These are phyloP conservation scores for Clitarchus hookeri DNA, from an alignment of 2,888 invertebrate genomes.

Conservation along the genomic window DNA sequence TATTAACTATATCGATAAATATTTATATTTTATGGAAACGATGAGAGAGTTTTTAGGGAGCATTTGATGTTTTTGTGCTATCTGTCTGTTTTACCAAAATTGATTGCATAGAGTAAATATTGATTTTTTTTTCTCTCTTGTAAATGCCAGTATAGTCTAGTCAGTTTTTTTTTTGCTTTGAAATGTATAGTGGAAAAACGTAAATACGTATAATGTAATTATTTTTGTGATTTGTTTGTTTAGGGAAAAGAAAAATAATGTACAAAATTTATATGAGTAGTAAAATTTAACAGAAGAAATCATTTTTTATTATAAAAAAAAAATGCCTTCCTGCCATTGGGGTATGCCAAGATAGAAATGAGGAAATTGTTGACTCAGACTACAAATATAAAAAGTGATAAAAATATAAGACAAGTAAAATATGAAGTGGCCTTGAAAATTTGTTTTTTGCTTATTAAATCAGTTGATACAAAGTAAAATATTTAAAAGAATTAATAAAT, in stretches of 20 bases:
- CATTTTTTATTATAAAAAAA: conserved; percentile 54
- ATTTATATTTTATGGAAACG: conserved; percentile 44
- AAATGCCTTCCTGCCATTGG: conserved; percentile 67
- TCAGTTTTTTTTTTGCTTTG: conserved; percentile 39
- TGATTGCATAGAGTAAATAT: conserved; percentile 25
- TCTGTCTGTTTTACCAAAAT: conserved; percentile 33
- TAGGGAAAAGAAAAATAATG: conserved; percentile 58
- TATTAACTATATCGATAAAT: conserved; percentile 38
- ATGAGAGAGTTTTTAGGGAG: conserved; percentile 22
- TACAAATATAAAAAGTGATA: conserved; percentile 52
- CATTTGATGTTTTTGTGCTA: conserved; percentile 36
- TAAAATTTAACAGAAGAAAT: conserved; percentile 47
- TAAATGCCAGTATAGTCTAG: conserved; percentile 45
- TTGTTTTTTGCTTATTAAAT: conserved; percentile 44
- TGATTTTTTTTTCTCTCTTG: conserved; percentile 38
- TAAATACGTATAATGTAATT: conserved; percentile 52
- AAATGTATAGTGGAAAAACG: conserved; percentile 28
- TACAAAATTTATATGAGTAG: conserved; percentile 58
- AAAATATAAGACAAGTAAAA: conserved; percentile 45
- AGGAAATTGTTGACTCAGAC: conserved; percentile 49
- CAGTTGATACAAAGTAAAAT: conserved; percentile 52
- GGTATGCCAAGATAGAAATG: conserved; percentile 63
- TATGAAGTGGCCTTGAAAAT: conserved; percentile 49
- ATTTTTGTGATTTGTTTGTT: conserved; percentile 59
- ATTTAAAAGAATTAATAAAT: conserved; percentile 48